phyloP scores from a whole-genome alignment of 2,113 vertebrate species.

The Grammomys surdaster region DNA sequence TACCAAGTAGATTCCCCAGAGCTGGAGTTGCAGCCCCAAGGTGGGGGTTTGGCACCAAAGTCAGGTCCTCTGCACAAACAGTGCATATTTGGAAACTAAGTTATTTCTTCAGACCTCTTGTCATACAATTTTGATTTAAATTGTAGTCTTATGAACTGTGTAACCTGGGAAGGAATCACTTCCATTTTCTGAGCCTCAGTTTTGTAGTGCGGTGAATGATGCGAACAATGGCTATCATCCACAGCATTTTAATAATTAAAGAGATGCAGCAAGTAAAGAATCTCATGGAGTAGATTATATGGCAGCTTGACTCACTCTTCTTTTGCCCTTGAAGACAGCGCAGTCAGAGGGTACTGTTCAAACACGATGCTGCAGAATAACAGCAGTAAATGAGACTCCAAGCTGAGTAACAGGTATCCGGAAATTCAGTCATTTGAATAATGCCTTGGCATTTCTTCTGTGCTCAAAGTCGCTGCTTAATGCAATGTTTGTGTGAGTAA shows the following conservation, averaged over 20 bases:
- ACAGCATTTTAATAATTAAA: conserved; percentile 5
- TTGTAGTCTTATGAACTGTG: background rate
- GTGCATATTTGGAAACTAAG: background rate
- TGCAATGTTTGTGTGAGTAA: conserved; percentile 15
- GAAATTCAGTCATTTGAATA: background rate
- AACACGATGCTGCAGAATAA: background rate
- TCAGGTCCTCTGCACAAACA: no score
- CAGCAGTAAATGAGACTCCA: background rate
- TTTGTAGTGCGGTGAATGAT: background rate
- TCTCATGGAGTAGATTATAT: background rate
- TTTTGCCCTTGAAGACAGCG: background rate
- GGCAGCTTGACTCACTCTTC: background rate
- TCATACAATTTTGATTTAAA: background rate
- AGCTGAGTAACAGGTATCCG: conserved; percentile 32
- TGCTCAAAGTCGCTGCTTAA: background rate
- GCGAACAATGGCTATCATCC: background rate
- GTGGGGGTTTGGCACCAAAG: background rate
- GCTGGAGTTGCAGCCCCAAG: background rate
- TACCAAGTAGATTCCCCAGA: no score
- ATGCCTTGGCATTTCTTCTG: background rate
- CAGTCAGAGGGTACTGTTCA: background rate
- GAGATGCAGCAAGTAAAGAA: background rate
- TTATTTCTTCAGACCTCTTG: no score
- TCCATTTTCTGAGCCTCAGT: background rate
- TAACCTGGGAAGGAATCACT: background rate